Evolutionary conservation across 2,797 vertebrate species (phyloP).

Genomic region (Danio tinwini): DNA sequence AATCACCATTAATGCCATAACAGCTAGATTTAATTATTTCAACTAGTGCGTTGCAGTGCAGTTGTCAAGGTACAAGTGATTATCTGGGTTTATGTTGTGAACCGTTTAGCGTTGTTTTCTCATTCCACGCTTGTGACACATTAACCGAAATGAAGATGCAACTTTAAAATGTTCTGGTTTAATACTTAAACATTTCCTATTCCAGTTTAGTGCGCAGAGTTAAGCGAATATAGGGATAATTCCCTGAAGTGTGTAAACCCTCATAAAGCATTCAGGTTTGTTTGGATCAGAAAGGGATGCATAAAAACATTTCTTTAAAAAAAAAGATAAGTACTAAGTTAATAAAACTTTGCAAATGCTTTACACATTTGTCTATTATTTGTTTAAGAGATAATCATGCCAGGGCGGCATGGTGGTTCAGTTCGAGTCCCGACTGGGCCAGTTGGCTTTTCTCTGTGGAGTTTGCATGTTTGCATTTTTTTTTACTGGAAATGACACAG

Average conservation of each 20-base stretch:
- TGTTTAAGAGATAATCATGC: no score
- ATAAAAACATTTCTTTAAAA: no score
- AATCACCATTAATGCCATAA: conserved; percentile 17
- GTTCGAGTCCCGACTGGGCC: no score
- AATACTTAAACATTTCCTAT: background rate
- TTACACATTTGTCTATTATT: no score
- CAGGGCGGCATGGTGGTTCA: no score
- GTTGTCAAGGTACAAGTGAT: background rate
- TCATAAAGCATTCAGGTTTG: no score
- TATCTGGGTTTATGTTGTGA: conserved; percentile 23
- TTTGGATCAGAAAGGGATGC: no score
- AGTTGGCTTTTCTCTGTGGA: no score
- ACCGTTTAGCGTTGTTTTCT: conserved; percentile 29
- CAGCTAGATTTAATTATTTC: conserved; percentile 8
- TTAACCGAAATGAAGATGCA: conserved; percentile 26
- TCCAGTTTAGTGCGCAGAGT: background rate
- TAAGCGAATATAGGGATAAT: background rate
- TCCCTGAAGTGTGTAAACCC: background rate
- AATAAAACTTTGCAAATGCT: no score
- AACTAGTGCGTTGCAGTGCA: conserved; percentile 3
- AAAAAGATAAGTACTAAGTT: no score
- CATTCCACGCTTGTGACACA: conserved; percentile 18
- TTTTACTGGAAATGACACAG: no score
- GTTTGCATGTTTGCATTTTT: no score
- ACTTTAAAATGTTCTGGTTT: background rate